Base-by-base conservation (phyloP, 1,140 invertebrate species). In the Macrobrachium rosenbergii region DNA sequence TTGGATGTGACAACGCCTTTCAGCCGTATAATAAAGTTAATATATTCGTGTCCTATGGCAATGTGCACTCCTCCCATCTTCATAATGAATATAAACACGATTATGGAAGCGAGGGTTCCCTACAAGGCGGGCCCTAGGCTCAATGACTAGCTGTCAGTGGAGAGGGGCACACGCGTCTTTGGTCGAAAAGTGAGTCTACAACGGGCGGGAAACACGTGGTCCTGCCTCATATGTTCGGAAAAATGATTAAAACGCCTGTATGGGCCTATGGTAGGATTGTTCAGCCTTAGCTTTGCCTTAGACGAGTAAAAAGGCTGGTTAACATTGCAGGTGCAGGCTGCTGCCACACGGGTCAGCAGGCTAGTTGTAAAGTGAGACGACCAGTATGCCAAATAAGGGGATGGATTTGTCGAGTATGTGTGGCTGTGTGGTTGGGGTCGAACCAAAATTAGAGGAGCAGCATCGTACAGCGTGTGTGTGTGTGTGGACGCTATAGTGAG, bases 71-170 rank as follows among this genome's bases (percentile, higher is more conserved):
- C 82, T 77, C 72, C 82, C 82, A 62, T 76, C 72, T 76, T 83
- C 82, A 76, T 83, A 83, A 83, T 77, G 73, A 83, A 83, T 77
- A 83, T 83, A 76, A 83, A 83, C 82, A 83, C 82, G 82, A 83
- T 83, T 83, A 83, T 77, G 72, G 82, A 28, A 83, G 72, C 45
- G 16, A 43, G 82, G 45, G 72, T 75, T 63, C 82, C 82, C 72
- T 77, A 83, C 82, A 83, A 63, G 82, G 82, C 21, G 60, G 11
- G 17, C 28, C 19, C 28, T 76, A 83, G 58, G 82, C 82, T 83
- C 82, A 37, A 73, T 59, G 82, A 63, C 82, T 83, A 83, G 82
- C 72, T 76, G 21, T 19, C 45, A 45, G 69, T 19, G 43, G 52
- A 63, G 82, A 58, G n/a, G 59, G 72, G 28, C 82, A 28, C 59